phyloP scores from a whole-genome alignment of 2,113 vertebrate species.

The Lepus americanus region DNA sequence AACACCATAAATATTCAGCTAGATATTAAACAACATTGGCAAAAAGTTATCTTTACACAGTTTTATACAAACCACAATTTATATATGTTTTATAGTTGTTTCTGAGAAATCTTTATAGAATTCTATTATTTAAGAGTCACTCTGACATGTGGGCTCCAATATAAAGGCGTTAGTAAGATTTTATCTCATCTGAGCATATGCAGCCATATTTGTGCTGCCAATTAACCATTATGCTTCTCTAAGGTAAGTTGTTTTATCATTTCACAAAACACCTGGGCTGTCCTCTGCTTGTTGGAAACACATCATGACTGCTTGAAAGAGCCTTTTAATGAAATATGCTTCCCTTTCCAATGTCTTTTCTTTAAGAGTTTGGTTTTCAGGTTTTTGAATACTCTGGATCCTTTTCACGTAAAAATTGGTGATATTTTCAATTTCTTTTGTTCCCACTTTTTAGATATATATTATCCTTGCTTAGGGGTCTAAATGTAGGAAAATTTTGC shows the following conservation, averaged over 20 bases:
- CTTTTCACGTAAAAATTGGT: conserved; percentile 19
- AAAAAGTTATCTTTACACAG: conserved; percentile 27
- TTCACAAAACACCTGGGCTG: conserved; percentile 75
- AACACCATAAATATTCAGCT: conserved; percentile 44
- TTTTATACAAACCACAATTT: conserved; percentile 71
- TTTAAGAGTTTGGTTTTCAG: not conserved
- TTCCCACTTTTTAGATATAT: not conserved
- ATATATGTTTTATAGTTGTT: conserved; percentile 84
- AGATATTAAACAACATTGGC: conserved; percentile 44
- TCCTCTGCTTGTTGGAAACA: conserved; percentile 70
- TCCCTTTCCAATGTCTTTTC: not conserved
- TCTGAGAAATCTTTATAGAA: conserved; percentile 84
- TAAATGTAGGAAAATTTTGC: not conserved
- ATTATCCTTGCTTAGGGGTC: not conserved
- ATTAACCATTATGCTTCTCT: conserved; percentile 80
- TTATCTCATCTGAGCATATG: conserved; percentile 83
- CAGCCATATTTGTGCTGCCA: conserved; percentile 77
- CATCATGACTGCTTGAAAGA: conserved; percentile 74
- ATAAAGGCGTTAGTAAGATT: conserved; percentile 84
- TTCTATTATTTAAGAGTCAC: conserved; percentile 88
- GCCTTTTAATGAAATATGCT: conserved; percentile 32
- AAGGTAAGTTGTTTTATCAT: conserved; percentile 83
- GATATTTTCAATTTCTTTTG: not conserved
- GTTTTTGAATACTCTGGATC: not conserved
- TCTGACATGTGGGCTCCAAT: conserved; percentile 73